Percentiles rank a stretch among this genome's conserved stretches.
phyloP scores from a whole-genome alignment of 2,113 vertebrate species.

The Prinia subflava region DNA sequence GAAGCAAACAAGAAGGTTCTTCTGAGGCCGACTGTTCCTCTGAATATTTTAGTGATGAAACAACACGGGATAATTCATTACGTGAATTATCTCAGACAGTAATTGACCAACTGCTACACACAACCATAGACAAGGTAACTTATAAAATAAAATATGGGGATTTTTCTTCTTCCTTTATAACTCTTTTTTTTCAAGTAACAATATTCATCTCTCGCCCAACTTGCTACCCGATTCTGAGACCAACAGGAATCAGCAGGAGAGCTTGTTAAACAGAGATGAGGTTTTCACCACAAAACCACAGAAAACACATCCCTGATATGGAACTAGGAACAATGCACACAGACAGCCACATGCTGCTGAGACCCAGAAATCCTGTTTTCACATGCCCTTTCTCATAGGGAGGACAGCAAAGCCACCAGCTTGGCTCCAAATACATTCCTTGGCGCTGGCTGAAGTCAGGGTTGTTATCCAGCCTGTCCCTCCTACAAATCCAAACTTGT shows the following conservation, averaged over 20 bases:
- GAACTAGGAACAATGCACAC: neutral
- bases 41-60: neutral
- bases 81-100: neutral
- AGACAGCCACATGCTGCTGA: neutral
- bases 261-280: neutral
- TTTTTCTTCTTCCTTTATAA: neutral
- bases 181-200: neutral
- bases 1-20: neutral
- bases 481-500: neutral
- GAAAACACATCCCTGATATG: neutral
- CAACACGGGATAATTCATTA: neutral
- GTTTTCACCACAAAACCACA: neutral
- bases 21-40: neutral
- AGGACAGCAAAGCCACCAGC: neutral
- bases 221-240: neutral
- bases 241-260: neutral
- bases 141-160: neutral
- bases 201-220: neutral
- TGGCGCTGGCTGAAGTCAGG: neutral
- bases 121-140: neutral
- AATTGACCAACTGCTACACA: neutral
- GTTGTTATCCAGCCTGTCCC: neutral
- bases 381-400: neutral
- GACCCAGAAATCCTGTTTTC: neutral
- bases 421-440: neutral